Base-by-base conservation (phyloP, 1,140 invertebrate genomes). In the Probaryconus sp. region DNA sequence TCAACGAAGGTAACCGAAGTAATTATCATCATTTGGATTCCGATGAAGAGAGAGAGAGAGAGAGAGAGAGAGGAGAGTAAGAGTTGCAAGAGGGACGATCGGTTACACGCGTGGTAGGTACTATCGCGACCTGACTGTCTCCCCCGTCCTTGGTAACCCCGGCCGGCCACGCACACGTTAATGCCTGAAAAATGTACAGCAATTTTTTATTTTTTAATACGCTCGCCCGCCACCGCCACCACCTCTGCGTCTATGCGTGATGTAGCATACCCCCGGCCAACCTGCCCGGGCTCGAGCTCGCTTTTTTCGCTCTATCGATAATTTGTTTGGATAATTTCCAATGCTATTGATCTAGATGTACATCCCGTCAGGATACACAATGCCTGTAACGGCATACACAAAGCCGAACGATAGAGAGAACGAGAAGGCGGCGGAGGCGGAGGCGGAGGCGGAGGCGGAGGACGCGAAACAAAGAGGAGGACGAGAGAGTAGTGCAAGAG, bases 181-280 rank as follows among this genome's bases (percentile, higher is more conserved):
- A 87, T 87, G 84, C 85, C 83, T 88, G 86, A 88, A 88, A 88
- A 88, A 88, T 88, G 86, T 88, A 87, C 84, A 81, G 85, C 85
- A 85, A 88, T 87, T 88, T 88, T 88, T 88, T 88, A 88, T 87
- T 87, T 87, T 87, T 88, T 88, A 88, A 88, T 88, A 86, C 85
- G 83, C 81, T 79, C 78, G 76, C 77, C 73, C 77, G 74, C 78
- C 76, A 73, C 76, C 72, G 48, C 50, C 56, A 65, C 80, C 73
- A 76, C 74, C 77, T 77, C 76, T 79, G 73, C 73, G 79, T 85
- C 80, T 84, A 82, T 84, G 83, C 81, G 83, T 85, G 84, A 86
- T 86, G 83, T 84, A 84, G 81, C 83, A 76, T 80, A 83, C 78
- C 82, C 76, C 76, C 43, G 76, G 65, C 65, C 73, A 61, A 70